phyloP scores from a whole-genome alignment of 2,888 invertebrate species.

The Ctena decussata region DNA sequence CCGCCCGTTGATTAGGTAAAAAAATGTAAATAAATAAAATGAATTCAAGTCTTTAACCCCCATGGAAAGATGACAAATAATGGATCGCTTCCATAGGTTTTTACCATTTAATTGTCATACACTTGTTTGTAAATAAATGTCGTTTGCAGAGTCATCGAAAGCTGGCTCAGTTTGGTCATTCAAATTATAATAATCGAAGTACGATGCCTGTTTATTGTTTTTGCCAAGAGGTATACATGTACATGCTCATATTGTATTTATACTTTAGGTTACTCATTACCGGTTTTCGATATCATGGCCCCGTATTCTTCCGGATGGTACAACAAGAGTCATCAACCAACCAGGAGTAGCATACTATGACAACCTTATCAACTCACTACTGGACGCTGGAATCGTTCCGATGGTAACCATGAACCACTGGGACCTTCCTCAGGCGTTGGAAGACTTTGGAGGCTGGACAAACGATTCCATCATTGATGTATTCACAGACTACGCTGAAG shows the following conservation, averaged over 20 bases:
- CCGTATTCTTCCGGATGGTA: conserved; percentile 91
- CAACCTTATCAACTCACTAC: conserved; percentile 91
- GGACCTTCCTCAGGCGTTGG: conserved; percentile 86
- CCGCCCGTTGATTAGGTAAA: too few relatives aligned
- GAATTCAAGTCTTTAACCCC: too few relatives aligned
- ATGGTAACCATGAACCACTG: conserved; percentile 88
- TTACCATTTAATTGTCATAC: too few relatives aligned
- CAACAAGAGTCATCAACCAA: conserved; percentile 88
- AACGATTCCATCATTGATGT: conserved; percentile 77
- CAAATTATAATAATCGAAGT: too few relatives aligned
- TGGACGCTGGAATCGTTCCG: conserved; percentile 89
- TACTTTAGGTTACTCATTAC: conserved; percentile 79
- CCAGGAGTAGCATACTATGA: conserved; percentile 93
- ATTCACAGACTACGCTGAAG: conserved; percentile 85
- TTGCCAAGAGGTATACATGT: too few relatives aligned
- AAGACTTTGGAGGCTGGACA: conserved; percentile 86
- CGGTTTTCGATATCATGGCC: conserved; percentile 91
- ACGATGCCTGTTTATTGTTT: too few relatives aligned
- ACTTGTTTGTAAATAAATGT: too few relatives aligned
- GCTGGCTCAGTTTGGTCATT: too few relatives aligned
- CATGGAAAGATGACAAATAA: too few relatives aligned
- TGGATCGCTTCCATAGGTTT: too few relatives aligned
- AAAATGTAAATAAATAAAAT: too few relatives aligned
- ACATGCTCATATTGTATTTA: neutral
- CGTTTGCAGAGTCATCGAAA: too few relatives aligned